Evolutionary conservation across 2,888 invertebrate species (phyloP), one percentile per base, ranked within the genome.

Genomic region (Leptodirus hochenwartii): DNA sequence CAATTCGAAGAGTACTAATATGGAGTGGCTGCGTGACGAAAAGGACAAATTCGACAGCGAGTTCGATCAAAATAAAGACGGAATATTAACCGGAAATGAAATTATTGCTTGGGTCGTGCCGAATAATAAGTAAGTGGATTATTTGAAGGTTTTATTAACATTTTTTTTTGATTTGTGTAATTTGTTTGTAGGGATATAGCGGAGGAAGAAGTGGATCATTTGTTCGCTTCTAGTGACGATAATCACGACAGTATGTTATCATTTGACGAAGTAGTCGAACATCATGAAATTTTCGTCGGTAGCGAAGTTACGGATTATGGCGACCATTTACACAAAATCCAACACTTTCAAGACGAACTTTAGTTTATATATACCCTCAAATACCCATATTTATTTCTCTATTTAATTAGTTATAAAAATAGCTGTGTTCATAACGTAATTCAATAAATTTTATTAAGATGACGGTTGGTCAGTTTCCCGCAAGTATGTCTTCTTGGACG

Each of bases 291-390:
- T 29, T 93, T 93, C 60, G 91, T 91, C 4, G 90, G 91, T 30
- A 85, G 85, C 48, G 88, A 91, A 59, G 87, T 78, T 4, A 81
- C 87, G 1, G 82, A 84, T 57, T 82, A 80, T 54, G 87, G 84
- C 9, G 75, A 80, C 47, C 81, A 85, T 51, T 59, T 85, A 34
- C 70, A 80, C 42, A 78, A 80, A 38, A 74, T 81, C 30, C 74
- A 80, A 46, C 62, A 65, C 36, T 77, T 84, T 43, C 60, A 67
- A 32, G 88, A 88, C 47, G 88, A 88, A 51, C 67, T 88, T 39
- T 81, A 61, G 65, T 40, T 12, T 20, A 8, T 20, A 20, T 6
- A 20, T 20, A 8, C 20, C 8, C n/a, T 20, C 20, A 15, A 3
- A 13, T n/a, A n/a, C 28, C 28, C 28, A 28, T 28, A 11, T 25